Base-by-base conservation (phyloP, 2,113 vertebrate genomes). In the Anarhynchus alexandrinus region DNA sequence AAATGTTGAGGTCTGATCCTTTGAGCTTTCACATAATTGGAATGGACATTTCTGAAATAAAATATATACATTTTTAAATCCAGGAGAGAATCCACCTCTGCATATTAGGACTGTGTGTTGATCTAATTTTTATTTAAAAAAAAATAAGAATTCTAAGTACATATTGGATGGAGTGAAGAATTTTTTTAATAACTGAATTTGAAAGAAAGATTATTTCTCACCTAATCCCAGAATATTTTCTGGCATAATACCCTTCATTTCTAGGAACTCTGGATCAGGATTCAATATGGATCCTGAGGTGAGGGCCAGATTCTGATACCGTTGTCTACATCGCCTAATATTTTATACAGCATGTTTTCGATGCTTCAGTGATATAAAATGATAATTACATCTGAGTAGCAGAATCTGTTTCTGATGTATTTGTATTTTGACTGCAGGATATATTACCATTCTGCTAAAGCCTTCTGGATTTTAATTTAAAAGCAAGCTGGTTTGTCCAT, bases 141-240 rank as follows among this genome's bases (percentile, higher is more conserved):
- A 67, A 30, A 64, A 29, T 3, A 71, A 42, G 1, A 47, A 51
- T 70, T 64, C 15, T 32, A 55, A 32, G 18, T 90, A 58, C 10
- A 23, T 77, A 47, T 45, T 93, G 61, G 69, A 78, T 88, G 79
- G 74, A 93, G 51, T 93, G 64, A 92, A 87, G 22, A 73, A 71
- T 45, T 72, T 91, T 77, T 87, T 77, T 7, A 91, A 34, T 43
- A 74, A 59, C 21, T 62, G 70, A 70, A 52, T 92, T 97, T 86
- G 45, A 92, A 96, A 94, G 30, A 8, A 81, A 94, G 61, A 58
- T 94, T 96, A 69, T 83, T 97, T 94, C 71, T 91, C 5, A 43
- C 18, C 14, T 89, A 76, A 91, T 65, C 23, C 61, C 70, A 83
- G 78, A 94, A 89, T 92, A 90, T 94, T 88, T 97, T 97, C 90